Evolutionary conservation across 2,888 invertebrate genomes (phyloP).

Genomic region (Mongoloraphidia duomilia): DNA sequence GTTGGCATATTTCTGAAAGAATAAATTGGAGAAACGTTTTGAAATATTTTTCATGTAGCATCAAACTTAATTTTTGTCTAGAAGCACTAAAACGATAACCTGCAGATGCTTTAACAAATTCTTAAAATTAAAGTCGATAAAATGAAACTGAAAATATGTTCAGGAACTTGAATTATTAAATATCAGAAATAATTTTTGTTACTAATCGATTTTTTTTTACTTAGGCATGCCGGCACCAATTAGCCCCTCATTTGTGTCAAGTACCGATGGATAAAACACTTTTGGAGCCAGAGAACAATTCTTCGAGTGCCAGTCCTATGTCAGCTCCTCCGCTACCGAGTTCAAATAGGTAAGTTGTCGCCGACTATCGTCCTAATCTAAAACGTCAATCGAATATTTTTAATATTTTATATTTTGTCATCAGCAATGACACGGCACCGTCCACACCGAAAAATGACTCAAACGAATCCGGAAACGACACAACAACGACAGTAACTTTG

Average conservation of each 20-base stretch:
- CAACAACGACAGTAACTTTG: background rate
- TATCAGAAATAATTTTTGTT: background rate
- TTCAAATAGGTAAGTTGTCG: slow-evolving; percentile 15
- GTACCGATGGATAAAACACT: slow-evolving; percentile 61
- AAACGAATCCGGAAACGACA: background rate
- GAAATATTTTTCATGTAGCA: too few species aligned
- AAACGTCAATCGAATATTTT: slow-evolving; percentile 9
- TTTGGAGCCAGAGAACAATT: slow-evolving; percentile 38
- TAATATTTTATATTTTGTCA: slow-evolving; percentile 12
- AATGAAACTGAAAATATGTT: too few species aligned
- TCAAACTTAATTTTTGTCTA: too few species aligned
- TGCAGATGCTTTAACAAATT: too few species aligned
- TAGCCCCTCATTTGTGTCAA: slow-evolving; percentile 61
- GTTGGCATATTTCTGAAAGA: too few species aligned
- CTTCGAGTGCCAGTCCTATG: slow-evolving; percentile 35
- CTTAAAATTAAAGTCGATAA: too few species aligned
- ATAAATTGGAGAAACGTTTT: too few species aligned
- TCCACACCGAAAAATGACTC: slow-evolving; percentile 37
- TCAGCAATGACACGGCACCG: slow-evolving; percentile 33
- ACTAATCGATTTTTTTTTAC: slow-evolving; percentile 4
- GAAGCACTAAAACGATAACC: too few species aligned
- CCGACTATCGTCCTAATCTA: slow-evolving; percentile 17
- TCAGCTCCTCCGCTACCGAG: slow-evolving; percentile 34
- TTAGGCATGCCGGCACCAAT: slow-evolving; percentile 55
- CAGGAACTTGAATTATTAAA: too few species aligned